Evolutionary conservation across 2,113 vertebrate species (phyloP).

Genomic region (Stigmatopora argus): DNA sequence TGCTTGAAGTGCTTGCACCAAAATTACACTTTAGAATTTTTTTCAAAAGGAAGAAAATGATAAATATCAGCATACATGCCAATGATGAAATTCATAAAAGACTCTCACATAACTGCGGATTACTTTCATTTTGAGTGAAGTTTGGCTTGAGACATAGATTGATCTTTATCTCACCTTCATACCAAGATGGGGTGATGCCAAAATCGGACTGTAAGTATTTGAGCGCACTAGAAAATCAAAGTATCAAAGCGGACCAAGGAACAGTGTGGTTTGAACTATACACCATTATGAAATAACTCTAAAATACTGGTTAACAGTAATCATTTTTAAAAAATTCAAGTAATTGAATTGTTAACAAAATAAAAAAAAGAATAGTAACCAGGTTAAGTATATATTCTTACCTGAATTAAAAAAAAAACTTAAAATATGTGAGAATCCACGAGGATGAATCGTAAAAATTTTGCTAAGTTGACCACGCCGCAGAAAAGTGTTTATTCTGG

Average conservation of each 20-base stretch:
- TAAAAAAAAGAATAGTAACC: too few relatives aligned
- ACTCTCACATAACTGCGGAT: constrained; percentile 22
- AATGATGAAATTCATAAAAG: constrained; percentile 17
- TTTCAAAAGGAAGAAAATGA: constrained; percentile 35
- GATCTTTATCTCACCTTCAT: constrained; percentile 15
- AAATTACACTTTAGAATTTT: constrained; percentile 46
- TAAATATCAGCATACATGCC: constrained; percentile 34
- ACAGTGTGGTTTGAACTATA: background rate
- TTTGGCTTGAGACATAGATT: constrained; percentile 9
- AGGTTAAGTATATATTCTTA: too few relatives aligned
- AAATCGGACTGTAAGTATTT: constrained; percentile 3
- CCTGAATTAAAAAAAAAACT: too few relatives aligned
- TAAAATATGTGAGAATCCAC: too few relatives aligned
- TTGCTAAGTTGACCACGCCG: too few relatives aligned
- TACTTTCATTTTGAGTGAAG: constrained; percentile 24
- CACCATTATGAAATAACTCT: too few relatives aligned
- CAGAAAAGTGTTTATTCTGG: too few relatives aligned
- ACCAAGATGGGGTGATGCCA: constrained; percentile 8
- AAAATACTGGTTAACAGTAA: too few relatives aligned
- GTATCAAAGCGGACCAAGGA: background rate
- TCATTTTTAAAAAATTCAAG: constrained; percentile 25
- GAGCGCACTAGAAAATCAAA: background rate
- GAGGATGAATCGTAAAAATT: too few relatives aligned
- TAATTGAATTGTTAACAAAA: too few relatives aligned
- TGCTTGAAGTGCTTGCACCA: constrained; percentile 27